Evolutionary conservation across 2,113 vertebrate species (phyloP).

Genomic region (Stigmatopora argus): DNA sequence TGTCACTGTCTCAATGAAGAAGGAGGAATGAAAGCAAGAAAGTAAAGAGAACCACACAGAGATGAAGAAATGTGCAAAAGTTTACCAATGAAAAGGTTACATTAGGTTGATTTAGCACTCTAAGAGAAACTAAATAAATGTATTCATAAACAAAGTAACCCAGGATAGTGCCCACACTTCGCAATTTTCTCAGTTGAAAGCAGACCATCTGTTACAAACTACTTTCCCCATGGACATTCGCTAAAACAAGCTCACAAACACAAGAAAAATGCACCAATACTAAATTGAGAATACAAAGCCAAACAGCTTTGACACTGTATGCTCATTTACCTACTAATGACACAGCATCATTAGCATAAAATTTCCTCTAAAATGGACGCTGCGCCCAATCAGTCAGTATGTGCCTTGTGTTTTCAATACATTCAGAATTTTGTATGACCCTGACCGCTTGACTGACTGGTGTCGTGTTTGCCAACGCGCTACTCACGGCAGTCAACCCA

Average conservation of each 20-base stretch:
- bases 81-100: conserved; percentile 10
- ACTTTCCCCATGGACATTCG: conserved; percentile 33
- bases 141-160: conserved; percentile 29
- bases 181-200: conserved; percentile 21
- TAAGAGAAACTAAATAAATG: conserved; percentile 38
- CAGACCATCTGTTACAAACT: conserved; percentile 68
- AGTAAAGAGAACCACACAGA: not conserved
- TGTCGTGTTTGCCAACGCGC: too few relatives aligned
- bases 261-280: conserved; percentile 13
- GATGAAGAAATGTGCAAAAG: conserved; percentile 1
- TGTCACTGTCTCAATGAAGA: conserved; percentile 50
- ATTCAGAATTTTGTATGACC: too few relatives aligned
- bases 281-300: conserved; percentile 3
- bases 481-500: too few relatives aligned
- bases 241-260: conserved; percentile 2
- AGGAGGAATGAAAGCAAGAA: conserved; percentile 19
- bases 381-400: too few relatives aligned
- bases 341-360: too few relatives aligned
- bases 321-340: too few relatives aligned
- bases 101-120: conserved; percentile 35
- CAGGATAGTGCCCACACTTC: conserved; percentile 36
- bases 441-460: too few relatives aligned
- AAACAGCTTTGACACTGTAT: too few relatives aligned
- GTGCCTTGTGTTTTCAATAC: too few relatives aligned
- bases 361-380: too few relatives aligned